These are phyloP conservation scores for Didymodactylos carnosus DNA, from an alignment of 2,888 invertebrate genomes.

Conservation along the genomic window DNA sequence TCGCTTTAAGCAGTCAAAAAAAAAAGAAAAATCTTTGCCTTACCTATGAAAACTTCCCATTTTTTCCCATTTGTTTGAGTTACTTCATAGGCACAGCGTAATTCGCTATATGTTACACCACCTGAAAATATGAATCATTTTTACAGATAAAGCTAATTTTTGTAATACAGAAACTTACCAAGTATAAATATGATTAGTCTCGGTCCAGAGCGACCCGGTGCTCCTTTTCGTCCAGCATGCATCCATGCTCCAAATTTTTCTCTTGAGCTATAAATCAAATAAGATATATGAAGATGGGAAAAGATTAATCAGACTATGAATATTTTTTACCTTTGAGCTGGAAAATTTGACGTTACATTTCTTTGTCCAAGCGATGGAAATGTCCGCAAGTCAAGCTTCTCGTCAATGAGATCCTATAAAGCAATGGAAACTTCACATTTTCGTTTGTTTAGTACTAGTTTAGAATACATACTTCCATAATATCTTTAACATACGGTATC, in stretches of 20 bases:
- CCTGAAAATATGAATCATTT: no score
- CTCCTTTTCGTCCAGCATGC: conserved; percentile 96
- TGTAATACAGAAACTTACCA: no score
- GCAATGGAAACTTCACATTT: neutral
- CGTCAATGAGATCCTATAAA: conserved; percentile 56
- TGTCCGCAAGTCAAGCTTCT: conserved; percentile 80
- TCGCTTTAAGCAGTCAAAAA: no score
- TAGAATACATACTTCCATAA: conserved; percentile 50
- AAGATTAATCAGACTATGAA: neutral
- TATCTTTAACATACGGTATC: conserved; percentile 90
- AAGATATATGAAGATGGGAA: neutral
- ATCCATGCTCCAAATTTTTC: conserved; percentile 28
- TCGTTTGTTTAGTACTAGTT: neutral
- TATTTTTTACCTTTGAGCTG: neutral
- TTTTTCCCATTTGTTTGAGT: conserved; percentile 57
- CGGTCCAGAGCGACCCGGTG: conserved; percentile 67
- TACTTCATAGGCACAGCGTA: conserved; percentile 92
- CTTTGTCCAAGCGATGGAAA: conserved; percentile 50
- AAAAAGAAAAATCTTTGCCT: neutral
- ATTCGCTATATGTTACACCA: conserved; percentile 83
- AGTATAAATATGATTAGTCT: conserved; percentile 84
- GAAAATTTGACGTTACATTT: neutral
- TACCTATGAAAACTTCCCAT: conserved; percentile 77
- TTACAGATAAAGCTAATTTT: no score
- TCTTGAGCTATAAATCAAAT: neutral